Conservation (phyloP, 2,797 vertebrate genomes). For the Chrosomus eos region DNA sequence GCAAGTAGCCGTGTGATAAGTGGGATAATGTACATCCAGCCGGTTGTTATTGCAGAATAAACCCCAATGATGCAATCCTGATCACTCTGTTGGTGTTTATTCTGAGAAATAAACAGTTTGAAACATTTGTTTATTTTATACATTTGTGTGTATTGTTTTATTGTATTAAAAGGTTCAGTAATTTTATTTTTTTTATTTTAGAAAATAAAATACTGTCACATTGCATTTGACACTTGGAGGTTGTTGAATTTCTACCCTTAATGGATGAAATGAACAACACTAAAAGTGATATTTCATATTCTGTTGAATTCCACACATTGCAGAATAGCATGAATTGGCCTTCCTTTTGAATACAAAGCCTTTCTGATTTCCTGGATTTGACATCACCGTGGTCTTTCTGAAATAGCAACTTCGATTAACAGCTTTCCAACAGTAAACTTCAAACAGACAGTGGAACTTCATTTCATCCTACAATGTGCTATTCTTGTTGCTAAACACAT, state of each 20-base stretch:
- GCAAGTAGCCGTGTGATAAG: no score
- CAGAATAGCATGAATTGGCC: neutral
- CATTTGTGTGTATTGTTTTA: no score
- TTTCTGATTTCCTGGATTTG: neutral
- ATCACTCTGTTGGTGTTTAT: no score
- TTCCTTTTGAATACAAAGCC: neutral
- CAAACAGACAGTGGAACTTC: neutral
- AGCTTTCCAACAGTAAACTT: neutral
- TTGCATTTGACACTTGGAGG: neutral
- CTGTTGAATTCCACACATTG: neutral
- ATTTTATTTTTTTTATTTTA: no score
- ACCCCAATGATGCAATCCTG: no score
- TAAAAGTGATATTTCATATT: neutral
- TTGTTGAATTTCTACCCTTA: neutral
- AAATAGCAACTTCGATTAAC: neutral
- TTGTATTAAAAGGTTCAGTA: no score
- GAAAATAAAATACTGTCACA: no score
- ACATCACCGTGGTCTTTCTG: neutral
- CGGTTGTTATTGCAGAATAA: no score
- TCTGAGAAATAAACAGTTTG: no score
- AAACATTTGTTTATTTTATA: no score
- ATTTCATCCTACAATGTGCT: neutral
- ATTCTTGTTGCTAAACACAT: neutral
- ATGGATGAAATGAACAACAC: neutral
- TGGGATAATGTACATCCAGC: no score